These are phyloP conservation scores for Ennomos quercinarius DNA, from an alignment of 2,888 invertebrate genomes.

Conservation along the genomic window DNA sequence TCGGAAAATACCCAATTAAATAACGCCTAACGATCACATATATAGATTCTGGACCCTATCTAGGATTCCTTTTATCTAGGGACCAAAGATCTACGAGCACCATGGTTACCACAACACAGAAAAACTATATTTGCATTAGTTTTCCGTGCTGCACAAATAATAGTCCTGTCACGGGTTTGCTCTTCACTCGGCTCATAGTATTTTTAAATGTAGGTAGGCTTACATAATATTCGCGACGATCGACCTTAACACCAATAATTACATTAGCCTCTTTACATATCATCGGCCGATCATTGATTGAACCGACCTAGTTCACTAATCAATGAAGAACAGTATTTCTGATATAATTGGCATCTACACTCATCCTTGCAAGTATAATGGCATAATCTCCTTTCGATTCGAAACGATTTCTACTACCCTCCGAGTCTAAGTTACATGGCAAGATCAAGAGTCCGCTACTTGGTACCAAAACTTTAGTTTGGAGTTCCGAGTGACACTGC, in stretches of 20 bases:
- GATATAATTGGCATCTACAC: slow-evolving; percentile 7
- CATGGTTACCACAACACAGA: no score
- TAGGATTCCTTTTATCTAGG: no score
- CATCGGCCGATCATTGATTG: slow-evolving; percentile 70
- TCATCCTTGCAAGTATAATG: slow-evolving; percentile 11
- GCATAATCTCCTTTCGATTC: not conserved
- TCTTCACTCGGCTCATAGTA: not conserved
- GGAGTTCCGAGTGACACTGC: no score
- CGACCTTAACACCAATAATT: slow-evolving; percentile 61
- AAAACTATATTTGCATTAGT: no score
- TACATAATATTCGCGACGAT: slow-evolving; percentile 47
- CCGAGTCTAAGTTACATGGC: not conserved
- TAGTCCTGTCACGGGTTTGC: no score
- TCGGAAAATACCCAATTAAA: no score
- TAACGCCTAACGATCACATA: no score
- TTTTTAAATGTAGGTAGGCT: slow-evolving; percentile 4
- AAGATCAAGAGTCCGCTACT: no score
- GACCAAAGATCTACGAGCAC: no score
- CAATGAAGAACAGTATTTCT: slow-evolving; percentile 37
- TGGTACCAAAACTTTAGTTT: no score
- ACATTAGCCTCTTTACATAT: slow-evolving; percentile 74
- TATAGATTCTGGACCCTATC: no score
- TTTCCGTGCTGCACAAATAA: no score
- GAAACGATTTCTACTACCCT: not conserved
- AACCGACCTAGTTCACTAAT: slow-evolving; percentile 69